Percentiles rank a stretch among this genome's conserved stretches.
Evolutionary conservation across 2,113 vertebrate species (phyloP).

Genomic region (Lethenteron camtschaticum): DNA sequence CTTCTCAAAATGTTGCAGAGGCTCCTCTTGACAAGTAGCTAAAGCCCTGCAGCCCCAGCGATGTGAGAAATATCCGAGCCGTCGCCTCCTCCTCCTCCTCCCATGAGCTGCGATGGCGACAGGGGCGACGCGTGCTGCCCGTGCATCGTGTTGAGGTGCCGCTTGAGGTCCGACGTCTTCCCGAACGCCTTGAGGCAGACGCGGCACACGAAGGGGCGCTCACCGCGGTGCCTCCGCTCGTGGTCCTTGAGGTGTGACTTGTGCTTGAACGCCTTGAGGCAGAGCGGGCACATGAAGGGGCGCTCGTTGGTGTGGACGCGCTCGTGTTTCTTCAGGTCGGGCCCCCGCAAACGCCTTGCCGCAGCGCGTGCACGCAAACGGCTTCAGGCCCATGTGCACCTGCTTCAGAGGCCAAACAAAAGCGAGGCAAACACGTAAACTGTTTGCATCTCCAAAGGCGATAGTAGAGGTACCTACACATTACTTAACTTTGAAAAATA

Average conservation of each 20-base stretch:
- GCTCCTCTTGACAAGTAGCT: no score
- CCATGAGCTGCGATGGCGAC: no score
- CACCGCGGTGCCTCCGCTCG: conserved; percentile 73
- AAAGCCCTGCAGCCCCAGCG: no score
- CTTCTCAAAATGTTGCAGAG: no score
- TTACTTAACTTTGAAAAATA: no score
- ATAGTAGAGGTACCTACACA: no score
- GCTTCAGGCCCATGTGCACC: conserved; percentile 89
- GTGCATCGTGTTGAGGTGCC: conserved; percentile 99
- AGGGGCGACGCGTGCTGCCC: conserved; percentile 36
- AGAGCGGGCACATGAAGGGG: conserved; percentile 84
- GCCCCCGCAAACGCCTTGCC: conserved; percentile 88
- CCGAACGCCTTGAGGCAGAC: conserved; percentile 95
- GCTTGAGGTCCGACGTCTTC: conserved; percentile 91
- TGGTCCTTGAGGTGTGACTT: conserved; percentile 99
- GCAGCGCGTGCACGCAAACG: conserved; percentile 84
- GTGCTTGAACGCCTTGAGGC: conserved; percentile 97
- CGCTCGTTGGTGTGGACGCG: conserved; percentile 89
- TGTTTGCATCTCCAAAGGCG: no score
- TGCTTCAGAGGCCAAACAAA: no score
- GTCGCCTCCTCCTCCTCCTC: no score
- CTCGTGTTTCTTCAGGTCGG: conserved; percentile 87
- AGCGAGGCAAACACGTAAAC: no score
- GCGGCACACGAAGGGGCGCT: conserved; percentile 86
- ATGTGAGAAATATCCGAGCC: no score